These are phyloP conservation scores for Malacoctenus gilli DNA, from an alignment of 2,797 vertebrate species.

Conservation along the genomic window DNA sequence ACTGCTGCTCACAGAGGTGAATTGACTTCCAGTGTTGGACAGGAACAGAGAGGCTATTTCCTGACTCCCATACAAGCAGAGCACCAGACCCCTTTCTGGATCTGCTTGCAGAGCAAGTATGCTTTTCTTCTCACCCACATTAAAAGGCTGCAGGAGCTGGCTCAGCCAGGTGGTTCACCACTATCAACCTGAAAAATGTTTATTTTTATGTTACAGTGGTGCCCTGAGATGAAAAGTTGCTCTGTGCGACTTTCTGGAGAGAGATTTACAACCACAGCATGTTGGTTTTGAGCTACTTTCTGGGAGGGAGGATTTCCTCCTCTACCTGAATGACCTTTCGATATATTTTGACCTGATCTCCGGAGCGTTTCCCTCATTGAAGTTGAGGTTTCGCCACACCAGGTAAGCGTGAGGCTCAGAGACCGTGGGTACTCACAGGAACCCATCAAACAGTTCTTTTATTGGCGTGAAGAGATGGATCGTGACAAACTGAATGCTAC, in stretches of 20 bases:
- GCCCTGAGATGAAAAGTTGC: slow-evolving; percentile 28
- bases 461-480: slow-evolving; percentile 17
- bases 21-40: slow-evolving; percentile 3
- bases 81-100: slow-evolving; percentile 1
- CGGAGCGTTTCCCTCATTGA: slow-evolving; percentile 8
- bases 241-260: slow-evolving; percentile 19
- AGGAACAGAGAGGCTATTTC: background rate
- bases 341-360: slow-evolving; percentile 36
- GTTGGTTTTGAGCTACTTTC: slow-evolving; percentile 28
- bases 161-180: slow-evolving; percentile 31
- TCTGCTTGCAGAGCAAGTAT: slow-evolving; percentile 5
- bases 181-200: slow-evolving; percentile 26
- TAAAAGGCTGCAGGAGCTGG: slow-evolving; percentile 5
- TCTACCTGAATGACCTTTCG: slow-evolving; percentile 24
- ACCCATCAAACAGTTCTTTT: slow-evolving; percentile 19
- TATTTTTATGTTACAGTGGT: slow-evolving; percentile 29
- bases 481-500: slow-evolving; percentile 13
- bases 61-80: slow-evolving; percentile 8
- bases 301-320: slow-evolving; percentile 23
- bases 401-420: slow-evolving; percentile 1
- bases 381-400: slow-evolving; percentile 19
- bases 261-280: slow-evolving; percentile 19
- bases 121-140: slow-evolving; percentile 11
- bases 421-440: slow-evolving; percentile 2
- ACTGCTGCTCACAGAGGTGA: background rate